Evolutionary conservation across 1,140 invertebrate genomes (phyloP), one percentile per base, ranked within the genome.

Genomic region (Eufriesea mexicana): DNA sequence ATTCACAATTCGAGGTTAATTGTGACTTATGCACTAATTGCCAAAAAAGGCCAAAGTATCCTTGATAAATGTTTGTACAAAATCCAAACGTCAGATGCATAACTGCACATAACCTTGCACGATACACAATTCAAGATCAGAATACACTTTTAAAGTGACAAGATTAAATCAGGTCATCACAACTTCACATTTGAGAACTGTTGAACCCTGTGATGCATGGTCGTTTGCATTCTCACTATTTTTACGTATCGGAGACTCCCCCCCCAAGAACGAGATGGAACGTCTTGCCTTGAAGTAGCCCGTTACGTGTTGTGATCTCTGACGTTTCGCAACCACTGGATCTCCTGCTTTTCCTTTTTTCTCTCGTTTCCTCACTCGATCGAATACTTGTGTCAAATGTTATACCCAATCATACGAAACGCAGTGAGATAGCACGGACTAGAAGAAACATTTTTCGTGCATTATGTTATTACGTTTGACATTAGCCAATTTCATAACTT

Each of bases 301-400:
- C 59, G 86, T 84, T 68, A 62, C 79, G 84, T 85, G 67, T 81
- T 78, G 74, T 79, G 84, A 78, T 78, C 72, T 87, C 71, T 90
- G 91, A 92, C 81, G 86, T 91, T 91, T 92, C 83, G 85, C 89
- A 91, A 91, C 87, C 83, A 90, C 88, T 79, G 68, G 62, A 67
- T 62, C 28, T 66, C 61, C n/a, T 49, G 20, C 28, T 23, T 57
- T 57, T 66, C 57, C 28, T 35, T 81, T 77, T 47, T 84, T 61
- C 54, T 23, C 64, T 23, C 42, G 64, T 28, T 71, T 72, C 49
- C 9, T 72, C 66, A 66, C 35, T 66, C 35, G 12, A 68, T 55
- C 67, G 25, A 86, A 61, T 59, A 71, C 51, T 49, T 6, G 51
- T 49, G 45, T 72, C 28, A 83, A 51, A 62, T 28, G 59, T 23